A percentile compares a stretch with the other conserved stretches of the same genome.
These are phyloP conservation scores for Lordiphosa mommai DNA, from an alignment of 1,140 invertebrate species.

Conservation along the genomic window DNA sequence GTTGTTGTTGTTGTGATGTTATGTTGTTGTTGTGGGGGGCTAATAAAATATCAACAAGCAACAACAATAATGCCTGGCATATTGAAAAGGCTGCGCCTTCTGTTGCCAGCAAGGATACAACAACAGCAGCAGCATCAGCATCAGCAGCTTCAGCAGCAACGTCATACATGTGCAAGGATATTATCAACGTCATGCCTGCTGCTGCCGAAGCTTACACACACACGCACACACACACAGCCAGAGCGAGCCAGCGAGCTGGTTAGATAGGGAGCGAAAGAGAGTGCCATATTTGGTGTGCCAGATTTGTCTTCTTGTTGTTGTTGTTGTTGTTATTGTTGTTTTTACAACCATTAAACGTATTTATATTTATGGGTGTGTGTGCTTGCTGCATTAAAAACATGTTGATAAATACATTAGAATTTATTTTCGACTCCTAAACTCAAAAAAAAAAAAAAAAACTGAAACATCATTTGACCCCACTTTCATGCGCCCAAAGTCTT, in stretches of 20 bases:
- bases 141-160: conserved; percentile 44
- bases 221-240: conserved; percentile 20
- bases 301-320: conserved; percentile 40
- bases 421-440: conserved; percentile 57
- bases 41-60: conserved; percentile 76
- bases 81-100: conserved; percentile 50
- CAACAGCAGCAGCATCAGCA: conserved; percentile 23
- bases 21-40: conserved; percentile 37
- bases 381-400: conserved; percentile 30
- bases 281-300: conserved; percentile 34
- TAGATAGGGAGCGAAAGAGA: neutral
- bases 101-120: conserved; percentile 55
- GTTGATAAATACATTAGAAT: conserved; percentile 65
- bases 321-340: conserved; percentile 44
- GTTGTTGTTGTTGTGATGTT: conserved; percentile 20
- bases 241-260: conserved; percentile 1
- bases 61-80: conserved; percentile 50
- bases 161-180: conserved; percentile 76
- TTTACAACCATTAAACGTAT: conserved; percentile 62
- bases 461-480: no score
- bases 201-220: conserved; percentile 31
- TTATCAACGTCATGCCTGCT: conserved; percentile 75
- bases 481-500: no score
- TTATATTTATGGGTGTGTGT: conserved; percentile 53
- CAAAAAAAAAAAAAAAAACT: neutral